Base-by-base conservation (phyloP, 2,113 vertebrate species). In the Axis porcinus region DNA sequence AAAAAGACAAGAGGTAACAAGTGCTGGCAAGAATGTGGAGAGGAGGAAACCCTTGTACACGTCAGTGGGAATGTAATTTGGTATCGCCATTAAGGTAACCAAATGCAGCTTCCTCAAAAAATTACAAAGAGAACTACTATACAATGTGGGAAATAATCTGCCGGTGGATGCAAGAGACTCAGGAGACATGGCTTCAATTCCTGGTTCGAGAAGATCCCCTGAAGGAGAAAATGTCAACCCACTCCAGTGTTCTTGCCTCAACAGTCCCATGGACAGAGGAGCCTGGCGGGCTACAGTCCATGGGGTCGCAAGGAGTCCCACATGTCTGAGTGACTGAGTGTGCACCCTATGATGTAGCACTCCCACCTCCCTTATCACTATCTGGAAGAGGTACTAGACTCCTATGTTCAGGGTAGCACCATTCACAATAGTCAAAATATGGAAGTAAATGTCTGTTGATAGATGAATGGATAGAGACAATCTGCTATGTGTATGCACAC, bases 161-260 rank as follows among this genome's bases (percentile, higher is more conserved):
- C n/a, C 2, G 0, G 10, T n/a, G 11, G 67, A 70, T 23, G 17
- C n/a, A 70, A 70, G n/a, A 70, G 64, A 43, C 0, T 0, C 36
- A 27, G 11, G 21, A 76, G 70, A 43, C 70, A 14, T 7, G 36
- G 5, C 36, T 43, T 76, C 70, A 43, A 2, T 43, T 43, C 70
- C 70, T 76, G 23, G 36, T 6, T 76, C 1, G 3, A 43, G 70
- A 74, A 43, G 36, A 76, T 76, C 23, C 36, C 70, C 23, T 14
- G 23, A 40, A 27, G 23, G 36, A 76, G 70, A 43, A 76, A 43
- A 76, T 43, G 70, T 40, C 36, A 76, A 27, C 70, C 6, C 36
- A 76, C 36, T 76, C 36, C 70, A 76, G 70, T 76, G 14, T 76
- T 76, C 21, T 76, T 43, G 21, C 70, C 70, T 27, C 0, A 0